These are phyloP conservation scores for Buathra laborator DNA, from an alignment of 2,888 invertebrate genomes.

Conservation along the genomic window DNA sequence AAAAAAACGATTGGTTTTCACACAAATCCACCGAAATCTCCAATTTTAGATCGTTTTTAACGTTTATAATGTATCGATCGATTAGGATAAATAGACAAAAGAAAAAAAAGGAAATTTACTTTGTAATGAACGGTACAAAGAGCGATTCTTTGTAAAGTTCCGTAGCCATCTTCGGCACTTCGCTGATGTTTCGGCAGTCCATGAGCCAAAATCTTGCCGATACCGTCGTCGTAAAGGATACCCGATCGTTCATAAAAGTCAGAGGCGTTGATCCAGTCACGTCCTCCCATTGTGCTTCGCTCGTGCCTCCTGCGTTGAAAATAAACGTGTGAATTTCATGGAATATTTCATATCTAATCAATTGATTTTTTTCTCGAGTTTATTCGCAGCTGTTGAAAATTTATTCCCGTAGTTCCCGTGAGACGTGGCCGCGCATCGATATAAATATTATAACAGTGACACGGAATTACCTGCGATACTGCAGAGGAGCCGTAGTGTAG, in stretches of 20 bases:
- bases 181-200: slow-evolving; percentile 98
- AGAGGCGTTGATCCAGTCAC: slow-evolving; percentile 99
- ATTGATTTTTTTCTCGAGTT: neutral
- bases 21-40: neutral
- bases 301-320: slow-evolving; percentile 91
- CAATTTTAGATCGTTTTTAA: too few species aligned
- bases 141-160: slow-evolving; percentile 95
- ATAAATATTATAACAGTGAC: neutral
- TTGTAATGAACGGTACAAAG: slow-evolving; percentile 97
- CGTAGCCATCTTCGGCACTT: slow-evolving; percentile 98
- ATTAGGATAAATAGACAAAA: neutral
- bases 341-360: neutral
- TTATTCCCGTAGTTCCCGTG: too few species aligned
- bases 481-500: slow-evolving; percentile 95
- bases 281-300: slow-evolving; percentile 99
- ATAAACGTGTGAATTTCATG: neutral
- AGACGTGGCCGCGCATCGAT: neutral
- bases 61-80: too few species aligned
- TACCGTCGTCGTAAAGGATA: slow-evolving; percentile 99
- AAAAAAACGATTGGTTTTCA: slow-evolving; percentile 23
- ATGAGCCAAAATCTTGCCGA: slow-evolving; percentile 99
- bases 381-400: too few species aligned
- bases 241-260: slow-evolving; percentile 98
- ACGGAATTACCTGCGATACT: slow-evolving; percentile 93
- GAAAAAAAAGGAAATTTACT: slow-evolving; percentile 85